Evolutionary conservation across 92 coral and sea anemone species (phyloP).

Genomic region (Palythoa grandiflora): DNA sequence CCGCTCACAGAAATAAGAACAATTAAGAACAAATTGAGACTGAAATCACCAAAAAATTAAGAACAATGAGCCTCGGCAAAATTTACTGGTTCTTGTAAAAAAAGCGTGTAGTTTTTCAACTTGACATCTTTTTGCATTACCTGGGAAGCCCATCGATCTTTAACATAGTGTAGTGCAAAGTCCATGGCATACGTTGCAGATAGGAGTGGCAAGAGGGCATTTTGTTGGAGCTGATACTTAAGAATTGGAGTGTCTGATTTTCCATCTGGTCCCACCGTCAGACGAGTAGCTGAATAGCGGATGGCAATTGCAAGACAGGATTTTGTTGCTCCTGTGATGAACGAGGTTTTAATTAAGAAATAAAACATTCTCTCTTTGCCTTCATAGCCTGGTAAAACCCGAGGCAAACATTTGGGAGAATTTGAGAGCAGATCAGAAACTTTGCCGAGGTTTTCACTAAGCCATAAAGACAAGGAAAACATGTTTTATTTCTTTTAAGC

Average conservation of each 20-base stretch:
- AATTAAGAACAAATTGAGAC: too few species aligned
- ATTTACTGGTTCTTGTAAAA: too few species aligned
- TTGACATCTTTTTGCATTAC: slow-evolving; percentile 15
- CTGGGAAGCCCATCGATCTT: slow-evolving; percentile 88
- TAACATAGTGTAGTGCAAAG: slow-evolving; percentile 75
- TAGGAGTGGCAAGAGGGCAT: slow-evolving; percentile 78
- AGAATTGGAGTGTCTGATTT: slow-evolving; percentile 83
- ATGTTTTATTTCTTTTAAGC: neutral
- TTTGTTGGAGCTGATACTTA: slow-evolving; percentile 82
- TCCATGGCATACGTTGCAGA: slow-evolving; percentile 81
- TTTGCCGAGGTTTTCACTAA: neutral
- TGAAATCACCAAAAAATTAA: too few species aligned
- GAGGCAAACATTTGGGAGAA: too few species aligned
- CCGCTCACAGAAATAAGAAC: too few species aligned
- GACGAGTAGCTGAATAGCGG: slow-evolving; percentile 87
- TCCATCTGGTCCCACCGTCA: slow-evolving; percentile 87
- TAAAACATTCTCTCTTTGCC: too few species aligned
- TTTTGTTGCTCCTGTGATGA: slow-evolving; percentile 73
- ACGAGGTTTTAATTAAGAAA: neutral
- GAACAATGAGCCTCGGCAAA: too few species aligned
- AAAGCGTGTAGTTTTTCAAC: too few species aligned
- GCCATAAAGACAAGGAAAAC: neutral
- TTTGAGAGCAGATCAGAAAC: neutral
- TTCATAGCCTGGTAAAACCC: too few species aligned
- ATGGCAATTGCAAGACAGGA: slow-evolving; percentile 78